These are phyloP conservation scores for Callospermophilus lateralis DNA, from an alignment of 2,113 vertebrate genomes.

Conservation along the genomic window DNA sequence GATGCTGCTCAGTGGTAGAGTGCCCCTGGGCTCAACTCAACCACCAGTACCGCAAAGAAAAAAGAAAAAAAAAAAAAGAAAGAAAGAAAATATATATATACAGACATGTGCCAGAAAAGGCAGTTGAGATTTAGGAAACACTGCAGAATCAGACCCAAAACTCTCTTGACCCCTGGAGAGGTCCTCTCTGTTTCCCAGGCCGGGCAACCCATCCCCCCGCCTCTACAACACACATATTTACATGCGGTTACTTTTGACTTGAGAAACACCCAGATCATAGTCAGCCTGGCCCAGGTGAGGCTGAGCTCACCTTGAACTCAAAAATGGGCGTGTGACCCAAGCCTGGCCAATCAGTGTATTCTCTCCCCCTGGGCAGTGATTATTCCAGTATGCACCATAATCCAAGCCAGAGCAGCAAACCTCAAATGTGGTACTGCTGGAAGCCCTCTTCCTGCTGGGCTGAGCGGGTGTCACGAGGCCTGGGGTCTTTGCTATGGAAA, in stretches of 20 bases:
- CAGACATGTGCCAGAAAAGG: background rate
- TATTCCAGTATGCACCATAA: background rate
- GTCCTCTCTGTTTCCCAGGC: background rate
- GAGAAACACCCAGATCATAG: background rate
- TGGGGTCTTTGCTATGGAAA: background rate
- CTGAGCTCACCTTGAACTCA: background rate
- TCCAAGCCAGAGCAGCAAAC: too few species aligned
- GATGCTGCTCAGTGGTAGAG: too few species aligned
- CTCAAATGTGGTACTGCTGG: background rate
- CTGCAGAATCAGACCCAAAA: background rate
- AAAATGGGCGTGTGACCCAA: background rate
- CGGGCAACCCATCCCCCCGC: background rate
- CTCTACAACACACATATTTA: background rate
- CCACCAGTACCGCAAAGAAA: too few species aligned
- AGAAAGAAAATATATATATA: too few species aligned
- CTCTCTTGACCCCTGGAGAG: background rate
- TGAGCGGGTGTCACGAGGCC: background rate
- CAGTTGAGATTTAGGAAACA: background rate
- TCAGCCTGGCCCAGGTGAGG: background rate
- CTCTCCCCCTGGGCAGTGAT: background rate
- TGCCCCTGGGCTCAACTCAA: too few species aligned
- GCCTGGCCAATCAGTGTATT: background rate
- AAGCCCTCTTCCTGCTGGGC: background rate
- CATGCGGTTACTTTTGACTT: background rate
- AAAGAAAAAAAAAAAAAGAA: too few species aligned